Conservation (phyloP, 2,797 vertebrate genomes). For the Iguana delicatissima region DNA sequence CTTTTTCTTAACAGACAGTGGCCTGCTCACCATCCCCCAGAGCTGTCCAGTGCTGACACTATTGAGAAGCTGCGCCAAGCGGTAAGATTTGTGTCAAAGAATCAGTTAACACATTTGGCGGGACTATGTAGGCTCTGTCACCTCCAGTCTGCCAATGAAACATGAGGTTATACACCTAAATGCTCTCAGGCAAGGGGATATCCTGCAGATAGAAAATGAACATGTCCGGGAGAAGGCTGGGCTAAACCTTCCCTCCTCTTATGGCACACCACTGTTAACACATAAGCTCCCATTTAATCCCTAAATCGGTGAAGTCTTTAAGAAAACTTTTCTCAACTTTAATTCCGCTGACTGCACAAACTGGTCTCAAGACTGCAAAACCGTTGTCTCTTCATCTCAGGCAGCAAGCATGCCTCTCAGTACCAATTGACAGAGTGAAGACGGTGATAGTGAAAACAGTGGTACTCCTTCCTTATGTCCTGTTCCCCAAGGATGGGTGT, state of each 20-base stretch:
- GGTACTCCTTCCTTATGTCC: background rate
- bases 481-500: background rate
- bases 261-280: background rate
- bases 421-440: background rate
- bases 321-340: background rate
- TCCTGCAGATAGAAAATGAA: background rate
- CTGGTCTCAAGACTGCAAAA: background rate
- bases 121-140: background rate
- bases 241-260: background rate
- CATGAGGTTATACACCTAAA: background rate
- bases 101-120: background rate
- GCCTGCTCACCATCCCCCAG: constrained; percentile 70
- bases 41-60: constrained; percentile 68
- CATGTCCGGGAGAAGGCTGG: background rate
- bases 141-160: background rate
- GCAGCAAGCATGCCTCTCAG: background rate
- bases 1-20: constrained; percentile 62
- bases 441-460: background rate
- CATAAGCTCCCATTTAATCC: background rate
- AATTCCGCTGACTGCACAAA: background rate
- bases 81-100: constrained; percentile 42
- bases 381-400: too few species aligned
- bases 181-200: too few species aligned
- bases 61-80: constrained; percentile 77
- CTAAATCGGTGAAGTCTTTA: background rate